Evolutionary conservation across 2,797 vertebrate species (phyloP), one percentile per base, ranked within the genome.

Genomic region (Gorsachius magnificus): DNA sequence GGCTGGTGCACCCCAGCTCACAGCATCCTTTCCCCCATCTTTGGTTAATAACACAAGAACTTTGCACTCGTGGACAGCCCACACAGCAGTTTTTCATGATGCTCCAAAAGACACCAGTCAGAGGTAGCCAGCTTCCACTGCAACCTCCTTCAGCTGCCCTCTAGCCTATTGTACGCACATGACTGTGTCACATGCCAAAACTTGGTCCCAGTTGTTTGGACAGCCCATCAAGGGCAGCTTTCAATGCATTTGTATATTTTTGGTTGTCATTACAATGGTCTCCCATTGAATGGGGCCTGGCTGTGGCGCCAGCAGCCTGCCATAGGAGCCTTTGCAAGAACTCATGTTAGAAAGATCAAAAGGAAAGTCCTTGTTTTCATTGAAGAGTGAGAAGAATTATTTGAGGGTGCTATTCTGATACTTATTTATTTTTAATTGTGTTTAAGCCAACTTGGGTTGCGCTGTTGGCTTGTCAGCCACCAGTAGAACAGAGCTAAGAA

Each of bases 131-230:
- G n/a, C 33, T 84, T 88, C 38, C 36, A 63, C 41, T 4, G 11
- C 36, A 63, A 70, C 22, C n/a, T 83, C 36, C 69, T 75, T 43
- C 69, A 65, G 46, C 36, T 58, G 26, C 66, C 66, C 71, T 51
- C 56, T 58, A 87, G 50, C 33, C 58, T 70, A n/a, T n/a, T 35
- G 13, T 0, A 1, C 3, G 3, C 0, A 3, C 16, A 20, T 3
- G 14, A 51, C 50, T 14, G 9, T 63, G 57, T 21, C 58, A 56
- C 2, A 2, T 16, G 18, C 63, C 72, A 83, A 69, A 95, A 29
- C 11, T 18, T 48, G 5, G 33, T 61, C 50, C 64, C 86, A 61
- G 0, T 36, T 13, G 3, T 83, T 64, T 61, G 36, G 41, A 43
- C 38, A 83, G 63, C 43, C 51, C 74, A 48, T n/a, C 60, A 72